These are phyloP conservation scores for Xylophagus ater DNA, from an alignment of 2,888 invertebrate species.

Conservation along the genomic window DNA sequence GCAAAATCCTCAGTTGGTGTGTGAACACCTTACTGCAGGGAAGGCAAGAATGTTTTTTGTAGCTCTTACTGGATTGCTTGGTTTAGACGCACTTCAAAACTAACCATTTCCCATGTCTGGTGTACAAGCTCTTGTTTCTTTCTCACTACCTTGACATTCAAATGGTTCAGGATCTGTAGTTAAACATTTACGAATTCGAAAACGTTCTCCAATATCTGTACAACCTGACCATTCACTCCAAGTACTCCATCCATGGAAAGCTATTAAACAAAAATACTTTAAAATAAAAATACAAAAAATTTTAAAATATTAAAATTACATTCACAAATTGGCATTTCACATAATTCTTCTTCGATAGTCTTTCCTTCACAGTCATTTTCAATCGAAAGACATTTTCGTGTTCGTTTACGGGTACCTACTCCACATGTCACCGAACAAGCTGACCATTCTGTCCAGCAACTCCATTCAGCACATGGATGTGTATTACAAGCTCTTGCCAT, in stretches of 20 bases:
- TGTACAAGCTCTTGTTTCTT: conserved; percentile 56
- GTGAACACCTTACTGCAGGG: too few species aligned
- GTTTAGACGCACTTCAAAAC: conserved; percentile 13
- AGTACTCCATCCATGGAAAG: conserved; percentile 59
- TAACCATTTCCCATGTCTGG: conserved; percentile 24
- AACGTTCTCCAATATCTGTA: conserved; percentile 53
- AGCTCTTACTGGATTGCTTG: too few species aligned
- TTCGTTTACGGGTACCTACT: conserved; percentile 54
- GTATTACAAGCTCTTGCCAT: conserved; percentile 63
- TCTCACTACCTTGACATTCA: conserved; percentile 57
- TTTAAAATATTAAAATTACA: conserved; percentile 33
- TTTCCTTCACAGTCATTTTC: conserved; percentile 50
- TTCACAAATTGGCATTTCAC: conserved; percentile 57
- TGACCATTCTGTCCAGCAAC: conserved; percentile 81
- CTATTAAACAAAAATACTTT: conserved; percentile 29
- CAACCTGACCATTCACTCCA: conserved; percentile 66
- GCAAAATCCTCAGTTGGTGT: too few species aligned
- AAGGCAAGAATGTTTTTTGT: too few species aligned
- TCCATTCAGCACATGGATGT: conserved; percentile 68
- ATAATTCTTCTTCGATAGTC: conserved; percentile 52
- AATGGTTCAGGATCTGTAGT: conserved; percentile 43
- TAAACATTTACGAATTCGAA: conserved; percentile 56
- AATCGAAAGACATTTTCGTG: conserved; percentile 53
- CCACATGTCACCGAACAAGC: conserved; percentile 66
- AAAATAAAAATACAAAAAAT: conserved; percentile 7